phyloP scores from a whole-genome alignment of 2,113 vertebrate species.

The Saguinus midas region DNA sequence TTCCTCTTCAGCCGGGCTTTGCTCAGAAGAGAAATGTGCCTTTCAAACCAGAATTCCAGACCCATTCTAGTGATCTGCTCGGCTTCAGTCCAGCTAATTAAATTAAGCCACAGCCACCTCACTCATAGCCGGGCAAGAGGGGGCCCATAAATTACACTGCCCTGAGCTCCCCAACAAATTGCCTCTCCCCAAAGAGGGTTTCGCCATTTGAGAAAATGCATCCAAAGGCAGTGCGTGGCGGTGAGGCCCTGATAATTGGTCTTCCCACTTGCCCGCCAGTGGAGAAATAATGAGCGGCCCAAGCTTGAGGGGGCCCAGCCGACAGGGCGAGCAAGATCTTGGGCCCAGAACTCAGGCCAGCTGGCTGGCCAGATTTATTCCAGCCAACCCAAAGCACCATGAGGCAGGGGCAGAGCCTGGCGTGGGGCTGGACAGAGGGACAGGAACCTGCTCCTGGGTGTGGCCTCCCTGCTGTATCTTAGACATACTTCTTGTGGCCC shows the following conservation, averaged over 20 bases:
- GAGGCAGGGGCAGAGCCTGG: not conserved
- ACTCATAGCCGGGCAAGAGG: slow-evolving; percentile 52
- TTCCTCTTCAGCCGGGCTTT: not conserved
- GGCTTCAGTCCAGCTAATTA: slow-evolving; percentile 76
- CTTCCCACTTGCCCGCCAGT: slow-evolving; percentile 51
- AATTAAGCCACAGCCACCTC: slow-evolving; percentile 71
- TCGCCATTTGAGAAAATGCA: slow-evolving; percentile 60
- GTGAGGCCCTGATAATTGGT: slow-evolving; percentile 79
- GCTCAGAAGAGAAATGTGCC: slow-evolving; percentile 49
- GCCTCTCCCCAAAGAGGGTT: slow-evolving; percentile 81
- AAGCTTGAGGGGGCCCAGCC: slow-evolving; percentile 68
- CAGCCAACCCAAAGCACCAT: not conserved
- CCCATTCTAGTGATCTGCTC: slow-evolving; percentile 55
- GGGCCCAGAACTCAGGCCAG: not conserved
- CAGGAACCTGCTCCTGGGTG: not conserved
- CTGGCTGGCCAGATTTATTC: not conserved
- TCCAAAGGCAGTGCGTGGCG: slow-evolving; percentile 52
- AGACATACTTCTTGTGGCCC: not conserved
- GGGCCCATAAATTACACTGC: slow-evolving; percentile 76
- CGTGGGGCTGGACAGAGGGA: accelerated
- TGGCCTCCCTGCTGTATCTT: not conserved
- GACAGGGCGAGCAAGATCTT: slow-evolving; percentile 50
- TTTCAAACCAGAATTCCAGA: slow-evolving; percentile 50
- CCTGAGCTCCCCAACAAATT: slow-evolving; percentile 82
- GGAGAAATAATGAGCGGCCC: slow-evolving; percentile 82